Percentiles rank a stretch among this genome's conserved stretches.
These are phyloP conservation scores for Drosophila meridionalis DNA, from an alignment of 2,888 invertebrate species.

Conservation along the genomic window DNA sequence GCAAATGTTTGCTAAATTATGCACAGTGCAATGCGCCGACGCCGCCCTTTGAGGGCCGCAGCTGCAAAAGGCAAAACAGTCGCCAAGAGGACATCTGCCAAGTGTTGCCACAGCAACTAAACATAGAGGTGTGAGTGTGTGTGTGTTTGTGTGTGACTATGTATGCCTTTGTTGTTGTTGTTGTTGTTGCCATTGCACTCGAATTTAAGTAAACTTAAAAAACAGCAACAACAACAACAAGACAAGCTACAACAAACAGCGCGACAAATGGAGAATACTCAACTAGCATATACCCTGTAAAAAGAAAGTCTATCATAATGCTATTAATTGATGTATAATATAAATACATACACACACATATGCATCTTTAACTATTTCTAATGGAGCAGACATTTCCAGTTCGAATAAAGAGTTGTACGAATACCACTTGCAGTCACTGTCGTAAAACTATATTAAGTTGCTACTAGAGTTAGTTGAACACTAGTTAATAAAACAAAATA, in stretches of 20 bases:
- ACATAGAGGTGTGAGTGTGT: background rate
- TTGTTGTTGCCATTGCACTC: constrained; percentile 43
- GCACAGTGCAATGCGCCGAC: constrained; percentile 51
- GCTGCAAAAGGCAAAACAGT: constrained; percentile 18
- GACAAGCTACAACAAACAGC: constrained; percentile 12
- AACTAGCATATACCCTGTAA: background rate
- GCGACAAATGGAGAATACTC: background rate
- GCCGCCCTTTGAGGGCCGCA: constrained; percentile 33
- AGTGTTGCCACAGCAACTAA: constrained; percentile 22
- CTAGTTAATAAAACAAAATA: no score
- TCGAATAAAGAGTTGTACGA: no score
- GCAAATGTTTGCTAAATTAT: constrained; percentile 69
- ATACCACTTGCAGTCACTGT: no score
- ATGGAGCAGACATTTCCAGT: no score
- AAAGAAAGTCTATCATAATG: no score
- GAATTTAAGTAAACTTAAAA: constrained; percentile 57
- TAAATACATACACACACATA: no score
- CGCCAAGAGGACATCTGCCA: constrained; percentile 27
- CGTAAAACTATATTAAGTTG: no score
- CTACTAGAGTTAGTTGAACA: no score
- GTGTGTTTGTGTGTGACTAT: background rate
- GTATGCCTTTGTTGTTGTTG: background rate
- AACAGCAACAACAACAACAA: constrained; percentile 4
- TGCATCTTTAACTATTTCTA: no score
- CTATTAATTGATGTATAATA: no score